Evolutionary conservation across 1,140 invertebrate genomes (phyloP).

Genomic region (Pogonus chalceus): DNA sequence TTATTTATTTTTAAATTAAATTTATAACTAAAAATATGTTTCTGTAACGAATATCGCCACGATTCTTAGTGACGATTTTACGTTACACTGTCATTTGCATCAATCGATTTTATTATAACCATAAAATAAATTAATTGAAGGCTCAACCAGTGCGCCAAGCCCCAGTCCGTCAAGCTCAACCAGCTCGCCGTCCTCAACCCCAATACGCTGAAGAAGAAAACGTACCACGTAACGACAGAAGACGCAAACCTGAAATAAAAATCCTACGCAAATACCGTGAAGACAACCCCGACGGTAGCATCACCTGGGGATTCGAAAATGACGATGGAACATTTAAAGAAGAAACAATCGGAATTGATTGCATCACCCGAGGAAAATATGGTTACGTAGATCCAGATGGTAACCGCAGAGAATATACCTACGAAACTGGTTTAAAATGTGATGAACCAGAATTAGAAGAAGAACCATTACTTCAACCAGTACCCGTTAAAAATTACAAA

Average conservation of each 20-base stretch:
- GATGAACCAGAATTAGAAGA: slow-evolving; percentile 12
- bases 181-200: slow-evolving; percentile 15
- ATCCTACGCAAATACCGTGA: slow-evolving; percentile 63
- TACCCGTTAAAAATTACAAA: neutral
- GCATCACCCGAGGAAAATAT: slow-evolving; percentile 69
- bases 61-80: slow-evolving; percentile 6
- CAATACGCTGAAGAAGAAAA: slow-evolving; percentile 20
- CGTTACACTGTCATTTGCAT: neutral
- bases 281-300: slow-evolving; percentile 70
- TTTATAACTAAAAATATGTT: too few relatives aligned
- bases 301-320: slow-evolving; percentile 79
- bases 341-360: slow-evolving; percentile 69
- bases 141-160: slow-evolving; percentile 13
- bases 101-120: neutral
- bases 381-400: slow-evolving; percentile 76
- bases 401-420: slow-evolving; percentile 57
- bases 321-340: slow-evolving; percentile 72
- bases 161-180: slow-evolving; percentile 10
- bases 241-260: slow-evolving; percentile 60
- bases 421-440: slow-evolving; percentile 59
- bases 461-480: neutral
- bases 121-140: slow-evolving; percentile 8
- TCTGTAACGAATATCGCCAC: too few relatives aligned
- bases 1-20: too few relatives aligned
- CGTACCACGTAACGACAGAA: slow-evolving; percentile 21